Evolutionary conservation across 2,888 invertebrate species (phyloP).

Genomic region (Lycocerus yunnanus): DNA sequence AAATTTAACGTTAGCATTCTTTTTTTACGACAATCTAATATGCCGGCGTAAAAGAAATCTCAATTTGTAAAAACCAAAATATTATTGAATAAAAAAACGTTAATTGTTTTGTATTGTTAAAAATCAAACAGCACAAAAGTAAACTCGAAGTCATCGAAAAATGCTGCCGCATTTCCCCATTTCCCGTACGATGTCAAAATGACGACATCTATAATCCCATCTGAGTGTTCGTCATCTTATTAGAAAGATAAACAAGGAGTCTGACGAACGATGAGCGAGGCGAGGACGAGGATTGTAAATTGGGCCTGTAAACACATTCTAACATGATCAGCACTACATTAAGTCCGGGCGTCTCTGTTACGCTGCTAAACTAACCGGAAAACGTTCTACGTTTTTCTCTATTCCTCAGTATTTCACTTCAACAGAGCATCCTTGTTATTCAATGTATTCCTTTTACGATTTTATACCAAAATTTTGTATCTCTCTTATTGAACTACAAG

Average conservation of each 20-base stretch:
- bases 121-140: background rate
- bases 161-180: background rate
- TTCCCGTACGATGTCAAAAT: constrained; percentile 27
- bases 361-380: constrained; percentile 55
- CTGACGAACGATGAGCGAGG: constrained; percentile 53
- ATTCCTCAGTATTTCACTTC: constrained; percentile 13
- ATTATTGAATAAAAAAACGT: background rate
- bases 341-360: constrained; percentile 54
- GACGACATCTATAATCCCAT: constrained; percentile 33
- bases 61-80: background rate
- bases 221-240: constrained; percentile 50
- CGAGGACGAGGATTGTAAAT: constrained; percentile 56
- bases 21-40: too few relatives aligned
- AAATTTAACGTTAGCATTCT: too few relatives aligned
- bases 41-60: background rate
- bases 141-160: constrained; percentile 10
- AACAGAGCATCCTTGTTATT: constrained; percentile 16
- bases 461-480: constrained; percentile 29
- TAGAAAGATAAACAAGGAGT: constrained; percentile 53
- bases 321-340: constrained; percentile 59
- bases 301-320: constrained; percentile 58
- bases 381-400: constrained; percentile 19
- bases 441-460: constrained; percentile 15
- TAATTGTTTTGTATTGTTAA: background rate
- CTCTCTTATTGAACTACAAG: constrained; percentile 21